These are phyloP conservation scores for Neosalanx taihuensis DNA, from an alignment of 2,797 vertebrate species.

Conservation along the genomic window DNA sequence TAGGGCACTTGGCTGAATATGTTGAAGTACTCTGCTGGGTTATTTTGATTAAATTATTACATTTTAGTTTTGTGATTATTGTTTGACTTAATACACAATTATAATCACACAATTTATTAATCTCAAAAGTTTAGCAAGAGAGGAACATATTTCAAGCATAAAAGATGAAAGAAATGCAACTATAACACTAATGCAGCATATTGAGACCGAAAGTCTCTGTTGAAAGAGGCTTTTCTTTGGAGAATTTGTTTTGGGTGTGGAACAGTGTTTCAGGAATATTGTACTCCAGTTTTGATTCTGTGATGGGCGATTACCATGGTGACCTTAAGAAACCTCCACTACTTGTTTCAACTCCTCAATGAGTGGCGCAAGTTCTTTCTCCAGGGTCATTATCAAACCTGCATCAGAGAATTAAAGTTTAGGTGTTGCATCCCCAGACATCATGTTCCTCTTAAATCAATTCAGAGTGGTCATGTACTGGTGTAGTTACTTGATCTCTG, in stretches of 20 bases:
- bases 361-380: conserved; percentile 90
- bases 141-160: conserved; percentile 42
- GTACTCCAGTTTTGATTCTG: conserved; percentile 11
- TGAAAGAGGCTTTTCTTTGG: neutral
- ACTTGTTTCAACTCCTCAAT: conserved; percentile 94
- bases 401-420: conserved; percentile 26
- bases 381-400: conserved; percentile 94
- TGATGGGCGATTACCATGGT: conserved; percentile 1
- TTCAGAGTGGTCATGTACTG: neutral
- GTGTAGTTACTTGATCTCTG: too few species aligned
- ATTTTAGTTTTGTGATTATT: too few species aligned
- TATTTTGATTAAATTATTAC: too few species aligned
- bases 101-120: conserved; percentile 41
- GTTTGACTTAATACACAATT: conserved; percentile 23
- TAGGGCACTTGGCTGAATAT: too few species aligned
- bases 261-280: conserved; percentile 27
- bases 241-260: conserved; percentile 1
- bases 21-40: too few species aligned
- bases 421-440: too few species aligned
- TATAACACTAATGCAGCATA: conserved; percentile 33
- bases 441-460: too few species aligned
- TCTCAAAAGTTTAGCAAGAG: conserved; percentile 27
- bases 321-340: conserved; percentile 86
- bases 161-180: conserved; percentile 26
- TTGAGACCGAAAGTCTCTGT: conserved; percentile 7